Evolutionary conservation across 2,888 invertebrate species (phyloP).

Genomic region (Caenorhabditis sp.): DNA sequence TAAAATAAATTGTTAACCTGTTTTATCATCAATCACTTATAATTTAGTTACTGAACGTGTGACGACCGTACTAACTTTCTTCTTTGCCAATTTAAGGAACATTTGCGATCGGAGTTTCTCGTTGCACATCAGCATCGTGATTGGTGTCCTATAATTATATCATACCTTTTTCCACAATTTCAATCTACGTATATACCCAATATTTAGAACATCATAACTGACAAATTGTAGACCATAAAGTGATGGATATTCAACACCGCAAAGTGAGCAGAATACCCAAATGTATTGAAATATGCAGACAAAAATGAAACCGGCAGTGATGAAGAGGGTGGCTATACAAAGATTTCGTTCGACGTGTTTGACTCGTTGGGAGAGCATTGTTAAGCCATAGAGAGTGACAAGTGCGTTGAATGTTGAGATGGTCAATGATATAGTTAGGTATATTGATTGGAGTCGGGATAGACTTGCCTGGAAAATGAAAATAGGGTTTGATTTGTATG

Average conservation of each 20-base stretch:
- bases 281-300: neutral
- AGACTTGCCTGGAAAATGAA: slow-evolving; percentile 18
- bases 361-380: slow-evolving; percentile 1
- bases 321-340: slow-evolving; percentile 5
- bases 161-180: too few species aligned
- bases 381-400: slow-evolving; percentile 9
- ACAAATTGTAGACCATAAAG: neutral
- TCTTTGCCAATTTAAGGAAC: too few species aligned
- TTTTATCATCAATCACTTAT: too few species aligned
- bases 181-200: neutral
- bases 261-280: neutral
- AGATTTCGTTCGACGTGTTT: slow-evolving; percentile 11
- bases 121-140: too few species aligned
- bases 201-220: neutral
- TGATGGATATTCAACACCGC: neutral
- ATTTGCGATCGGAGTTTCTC: too few species aligned
- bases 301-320: neutral
- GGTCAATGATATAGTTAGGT: neutral
- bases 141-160: too few species aligned
- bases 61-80: neutral
- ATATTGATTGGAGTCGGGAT: slow-evolving; percentile 14
- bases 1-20: too few species aligned
- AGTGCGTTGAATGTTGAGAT: slow-evolving; percentile 9
- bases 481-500: too few species aligned
- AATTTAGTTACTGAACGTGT: neutral